phyloP scores from a whole-genome alignment of 2,888 invertebrate genomes.

The Microdon myrmicae region DNA sequence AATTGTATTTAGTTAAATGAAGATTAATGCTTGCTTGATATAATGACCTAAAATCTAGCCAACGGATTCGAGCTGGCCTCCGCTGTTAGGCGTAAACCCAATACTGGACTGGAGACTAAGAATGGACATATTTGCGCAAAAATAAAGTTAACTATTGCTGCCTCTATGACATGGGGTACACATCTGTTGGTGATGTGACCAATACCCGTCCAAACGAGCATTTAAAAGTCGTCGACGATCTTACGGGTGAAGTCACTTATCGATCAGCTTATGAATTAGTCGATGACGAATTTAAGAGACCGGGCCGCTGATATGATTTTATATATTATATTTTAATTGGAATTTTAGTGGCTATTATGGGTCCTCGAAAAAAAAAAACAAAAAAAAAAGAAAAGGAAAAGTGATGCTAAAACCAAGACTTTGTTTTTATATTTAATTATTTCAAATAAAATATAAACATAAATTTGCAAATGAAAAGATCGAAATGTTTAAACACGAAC shows the following conservation, averaged over 20 bases:
- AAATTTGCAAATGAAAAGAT: too few relatives aligned
- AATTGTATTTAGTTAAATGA: too few relatives aligned
- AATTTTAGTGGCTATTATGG: too few relatives aligned
- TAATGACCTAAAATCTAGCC: conserved; percentile 71
- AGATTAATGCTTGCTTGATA: too few relatives aligned
- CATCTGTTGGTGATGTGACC: conserved; percentile 84
- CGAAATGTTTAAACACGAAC: too few relatives aligned
- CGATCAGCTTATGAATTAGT: conserved; percentile 76
- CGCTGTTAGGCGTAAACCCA: conserved; percentile 87
- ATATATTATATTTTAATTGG: too few relatives aligned
- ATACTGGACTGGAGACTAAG: conserved; percentile 91
- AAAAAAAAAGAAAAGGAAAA: too few relatives aligned
- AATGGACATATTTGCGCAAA: conserved; percentile 86
- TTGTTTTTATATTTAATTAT: too few relatives aligned
- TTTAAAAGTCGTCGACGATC: conserved; percentile 69
- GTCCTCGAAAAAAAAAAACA: too few relatives aligned
- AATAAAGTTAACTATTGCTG: conserved; percentile 88
- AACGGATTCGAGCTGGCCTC: conserved; percentile 93
- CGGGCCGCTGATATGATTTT: conserved; percentile 62
- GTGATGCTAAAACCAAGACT: too few relatives aligned
- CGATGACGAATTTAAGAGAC: conserved; percentile 61
- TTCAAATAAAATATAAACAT: too few relatives aligned
- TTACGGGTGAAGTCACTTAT: conserved; percentile 69
- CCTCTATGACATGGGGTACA: conserved; percentile 91
- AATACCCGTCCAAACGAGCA: conserved; percentile 86